Conservation (phyloP, 2,888 invertebrate genomes). For the Nemotelus pantherinus region DNA sequence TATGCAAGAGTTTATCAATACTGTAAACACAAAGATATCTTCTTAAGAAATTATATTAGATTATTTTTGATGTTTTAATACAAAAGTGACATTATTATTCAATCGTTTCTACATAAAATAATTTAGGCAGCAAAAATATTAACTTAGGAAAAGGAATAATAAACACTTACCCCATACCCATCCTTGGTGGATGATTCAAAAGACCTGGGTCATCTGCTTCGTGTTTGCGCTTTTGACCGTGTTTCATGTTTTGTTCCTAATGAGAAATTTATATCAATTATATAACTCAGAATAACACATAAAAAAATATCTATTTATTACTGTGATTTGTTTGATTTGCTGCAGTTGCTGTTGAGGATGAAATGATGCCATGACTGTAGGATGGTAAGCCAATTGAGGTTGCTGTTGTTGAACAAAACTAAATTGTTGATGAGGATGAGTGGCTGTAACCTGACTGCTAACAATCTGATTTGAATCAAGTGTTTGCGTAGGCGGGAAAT, state of each 20-base stretch:
- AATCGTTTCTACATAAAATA: too few relatives aligned
- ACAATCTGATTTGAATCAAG: conserved; percentile 47
- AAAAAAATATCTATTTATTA: conserved; percentile 7
- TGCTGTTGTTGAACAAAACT: conserved; percentile 42
- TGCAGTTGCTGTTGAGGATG: conserved; percentile 39
- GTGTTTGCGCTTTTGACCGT: conserved; percentile 48
- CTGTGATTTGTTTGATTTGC: conserved; percentile 44
- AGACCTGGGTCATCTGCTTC: conserved; percentile 50
- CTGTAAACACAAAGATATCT: too few relatives aligned
- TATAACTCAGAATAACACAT: background rate
- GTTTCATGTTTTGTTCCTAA: conserved; percentile 26
- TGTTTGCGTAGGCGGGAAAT: conserved; percentile 44
- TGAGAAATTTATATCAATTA: conserved; percentile 17
- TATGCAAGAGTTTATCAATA: too few relatives aligned
- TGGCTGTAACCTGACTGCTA: conserved; percentile 42
- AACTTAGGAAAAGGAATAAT: background rate
- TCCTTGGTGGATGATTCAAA: conserved; percentile 48
- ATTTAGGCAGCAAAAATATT: too few relatives aligned
- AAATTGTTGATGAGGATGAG: conserved; percentile 48
- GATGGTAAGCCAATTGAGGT: conserved; percentile 44
- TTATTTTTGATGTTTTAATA: too few relatives aligned
- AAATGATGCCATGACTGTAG: conserved; percentile 43
- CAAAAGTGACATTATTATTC: too few relatives aligned
- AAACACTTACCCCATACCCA: conserved; percentile 53
- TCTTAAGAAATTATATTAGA: too few relatives aligned